Evolutionary conservation across 2,797 vertebrate species (phyloP).

Genomic region (Pristis pectinata): DNA sequence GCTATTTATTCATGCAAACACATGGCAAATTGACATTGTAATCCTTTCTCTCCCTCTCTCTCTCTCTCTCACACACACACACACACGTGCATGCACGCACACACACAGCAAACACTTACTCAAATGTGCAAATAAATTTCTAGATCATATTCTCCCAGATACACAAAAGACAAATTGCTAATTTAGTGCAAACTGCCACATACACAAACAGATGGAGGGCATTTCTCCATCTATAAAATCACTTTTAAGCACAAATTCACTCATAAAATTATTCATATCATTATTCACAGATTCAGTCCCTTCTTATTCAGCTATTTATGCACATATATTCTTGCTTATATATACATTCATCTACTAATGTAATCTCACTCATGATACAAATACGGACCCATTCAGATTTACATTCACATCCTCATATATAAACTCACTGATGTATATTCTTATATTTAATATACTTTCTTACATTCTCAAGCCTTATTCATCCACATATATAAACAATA

Average conservation of each 20-base stretch:
- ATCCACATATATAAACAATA: background rate
- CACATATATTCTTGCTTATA: background rate
- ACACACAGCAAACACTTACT: background rate
- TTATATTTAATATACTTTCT: background rate
- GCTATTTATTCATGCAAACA: background rate
- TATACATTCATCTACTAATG: background rate
- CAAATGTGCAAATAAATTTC: background rate
- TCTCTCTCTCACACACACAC: background rate
- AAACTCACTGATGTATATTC: background rate
- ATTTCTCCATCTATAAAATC: background rate
- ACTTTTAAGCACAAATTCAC: background rate
- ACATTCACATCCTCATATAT: background rate
- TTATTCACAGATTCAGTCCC: background rate
- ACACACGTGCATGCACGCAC: background rate
- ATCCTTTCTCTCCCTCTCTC: background rate
- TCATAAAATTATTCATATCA: background rate
- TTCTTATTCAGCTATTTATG: background rate
- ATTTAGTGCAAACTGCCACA: background rate
- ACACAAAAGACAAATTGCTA: background rate
- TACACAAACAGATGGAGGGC: background rate
- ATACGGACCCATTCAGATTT: background rate
- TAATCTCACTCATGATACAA: background rate
- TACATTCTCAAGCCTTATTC: background rate
- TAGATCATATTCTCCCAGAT: background rate
- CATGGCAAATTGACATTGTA: no score